A percentile compares a stretch with the other conserved stretches of the same genome.
Conservation (phyloP, 2,888 invertebrate genomes). For the Chrysotoxum bicinctum region DNA sequence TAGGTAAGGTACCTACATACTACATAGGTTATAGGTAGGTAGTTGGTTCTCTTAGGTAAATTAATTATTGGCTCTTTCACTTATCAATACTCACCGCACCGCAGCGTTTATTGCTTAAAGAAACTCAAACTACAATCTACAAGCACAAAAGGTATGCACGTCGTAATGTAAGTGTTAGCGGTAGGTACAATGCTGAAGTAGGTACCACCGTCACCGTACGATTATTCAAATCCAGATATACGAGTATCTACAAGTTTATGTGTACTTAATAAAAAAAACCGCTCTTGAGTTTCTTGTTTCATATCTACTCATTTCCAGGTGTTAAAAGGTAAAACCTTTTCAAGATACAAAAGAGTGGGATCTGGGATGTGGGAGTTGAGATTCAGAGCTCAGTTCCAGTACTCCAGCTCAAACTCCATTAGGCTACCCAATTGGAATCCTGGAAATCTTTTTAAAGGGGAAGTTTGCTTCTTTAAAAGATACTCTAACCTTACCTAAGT, state of each 20-base stretch:
- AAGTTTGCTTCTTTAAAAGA: neutral
- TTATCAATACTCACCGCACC: constrained; percentile 54
- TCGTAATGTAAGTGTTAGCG: too few relatives aligned
- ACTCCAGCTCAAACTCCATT: neutral
- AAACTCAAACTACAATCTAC: neutral
- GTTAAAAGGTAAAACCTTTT: neutral
- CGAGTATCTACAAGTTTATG: neutral
- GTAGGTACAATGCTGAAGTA: too few relatives aligned
- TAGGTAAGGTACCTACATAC: too few relatives aligned
- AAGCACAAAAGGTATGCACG: neutral
- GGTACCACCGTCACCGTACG: too few relatives aligned
- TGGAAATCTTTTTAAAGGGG: constrained; percentile 38
- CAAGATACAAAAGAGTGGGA: neutral
- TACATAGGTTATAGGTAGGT: too few relatives aligned
- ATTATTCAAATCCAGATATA: neutral
- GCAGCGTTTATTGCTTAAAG: constrained; percentile 47
- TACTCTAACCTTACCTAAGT: neutral
- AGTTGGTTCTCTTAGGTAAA: constrained; percentile 61
- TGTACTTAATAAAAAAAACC: neutral
- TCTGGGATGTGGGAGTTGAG: neutral
- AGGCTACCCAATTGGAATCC: constrained; percentile 52
- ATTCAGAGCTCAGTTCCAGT: neutral
- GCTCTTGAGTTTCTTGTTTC: constrained; percentile 48
- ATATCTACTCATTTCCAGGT: constrained; percentile 39
- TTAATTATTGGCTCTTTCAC: constrained; percentile 69